Conservation (phyloP, 2,113 vertebrate species). For the Pedionomus torquatus region DNA sequence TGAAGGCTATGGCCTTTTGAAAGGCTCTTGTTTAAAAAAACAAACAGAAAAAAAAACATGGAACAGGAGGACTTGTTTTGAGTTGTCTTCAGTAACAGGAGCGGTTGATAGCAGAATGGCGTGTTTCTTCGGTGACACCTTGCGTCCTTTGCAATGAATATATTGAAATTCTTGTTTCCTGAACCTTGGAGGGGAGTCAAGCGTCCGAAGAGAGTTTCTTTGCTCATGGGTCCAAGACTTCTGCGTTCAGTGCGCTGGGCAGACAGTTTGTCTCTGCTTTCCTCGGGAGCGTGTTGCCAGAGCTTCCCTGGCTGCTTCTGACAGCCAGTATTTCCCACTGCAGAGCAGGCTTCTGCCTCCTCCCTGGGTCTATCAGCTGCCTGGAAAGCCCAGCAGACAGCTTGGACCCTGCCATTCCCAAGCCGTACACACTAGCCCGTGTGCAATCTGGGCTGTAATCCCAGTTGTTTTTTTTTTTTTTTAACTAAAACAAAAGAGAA, state of each 20-base stretch:
- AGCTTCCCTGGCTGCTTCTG: slow-evolving; percentile 6
- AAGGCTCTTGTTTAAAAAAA: not conserved
- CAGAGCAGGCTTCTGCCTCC: not conserved
- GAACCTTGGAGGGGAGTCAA: slow-evolving; percentile 24
- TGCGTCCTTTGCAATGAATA: not conserved
- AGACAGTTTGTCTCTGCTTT: slow-evolving; percentile 60
- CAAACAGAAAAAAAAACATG: not conserved
- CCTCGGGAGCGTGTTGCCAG: not conserved
- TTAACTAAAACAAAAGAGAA: not conserved
- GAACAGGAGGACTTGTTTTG: not conserved
- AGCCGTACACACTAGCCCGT: not conserved
- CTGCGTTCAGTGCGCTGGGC: not conserved
- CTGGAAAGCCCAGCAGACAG: not conserved
- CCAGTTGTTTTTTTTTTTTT: not conserved
- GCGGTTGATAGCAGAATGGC: not conserved
- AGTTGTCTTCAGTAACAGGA: not conserved
- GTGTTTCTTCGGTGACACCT: not conserved
- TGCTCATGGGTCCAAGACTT: not conserved
- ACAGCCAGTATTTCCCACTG: not conserved
- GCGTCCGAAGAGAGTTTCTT: not conserved
- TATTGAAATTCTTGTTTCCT: not conserved
- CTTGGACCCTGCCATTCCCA: not conserved
- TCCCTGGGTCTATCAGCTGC: not conserved
- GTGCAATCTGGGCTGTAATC: not conserved
- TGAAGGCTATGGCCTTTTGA: not conserved